Conservation (phyloP, 2,797 vertebrate genomes). For the Vultur gryphus region DNA sequence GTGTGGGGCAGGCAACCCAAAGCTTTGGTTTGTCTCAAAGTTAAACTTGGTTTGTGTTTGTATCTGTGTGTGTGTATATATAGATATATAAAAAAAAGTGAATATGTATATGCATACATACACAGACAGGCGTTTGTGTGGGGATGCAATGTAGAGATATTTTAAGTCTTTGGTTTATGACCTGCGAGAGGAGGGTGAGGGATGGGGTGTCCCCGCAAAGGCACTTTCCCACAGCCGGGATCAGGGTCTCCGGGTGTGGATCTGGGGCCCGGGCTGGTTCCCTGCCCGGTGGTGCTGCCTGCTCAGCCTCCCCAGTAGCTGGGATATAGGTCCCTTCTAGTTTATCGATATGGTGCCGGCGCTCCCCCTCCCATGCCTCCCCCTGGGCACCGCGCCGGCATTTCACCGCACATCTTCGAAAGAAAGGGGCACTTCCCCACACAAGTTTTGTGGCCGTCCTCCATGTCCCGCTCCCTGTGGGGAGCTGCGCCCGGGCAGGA, state of each 20-base stretch:
- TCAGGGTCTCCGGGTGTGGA: background rate
- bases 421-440: background rate
- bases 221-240: background rate
- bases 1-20: background rate
- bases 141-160: background rate
- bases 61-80: background rate
- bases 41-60: background rate
- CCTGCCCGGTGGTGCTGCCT: fast-evolving
- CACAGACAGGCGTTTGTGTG: too few relatives aligned
- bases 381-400: fast-evolving
- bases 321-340: background rate
- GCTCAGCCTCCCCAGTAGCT: background rate
- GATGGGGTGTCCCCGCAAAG: background rate
- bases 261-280: background rate
- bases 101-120: too few relatives aligned
- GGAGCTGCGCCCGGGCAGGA: background rate
- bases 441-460: background rate
- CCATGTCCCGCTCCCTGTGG: background rate
- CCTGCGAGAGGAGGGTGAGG: background rate
- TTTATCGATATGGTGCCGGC: fast-evolving
- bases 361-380: background rate
- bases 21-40: background rate
- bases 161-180: background rate
- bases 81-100: too few relatives aligned
- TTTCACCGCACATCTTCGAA: background rate